Evolutionary conservation across 2,113 vertebrate species (phyloP), one percentile per base, ranked within the genome.

Genomic region (Gorsachius goisagi): DNA sequence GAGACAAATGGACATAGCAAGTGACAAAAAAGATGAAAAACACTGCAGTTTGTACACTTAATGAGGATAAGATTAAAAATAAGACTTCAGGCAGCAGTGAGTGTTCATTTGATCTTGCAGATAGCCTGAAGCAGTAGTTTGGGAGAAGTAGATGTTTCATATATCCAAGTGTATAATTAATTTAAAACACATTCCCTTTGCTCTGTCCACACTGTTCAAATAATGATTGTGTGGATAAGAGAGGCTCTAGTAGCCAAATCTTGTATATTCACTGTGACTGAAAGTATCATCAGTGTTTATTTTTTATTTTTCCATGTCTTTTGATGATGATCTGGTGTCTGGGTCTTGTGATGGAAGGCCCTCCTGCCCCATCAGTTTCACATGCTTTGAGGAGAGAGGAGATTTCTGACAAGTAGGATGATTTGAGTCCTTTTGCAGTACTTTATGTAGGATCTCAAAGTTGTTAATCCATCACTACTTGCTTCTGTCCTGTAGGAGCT

Each of bases 121-220:
- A 74, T 15, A 71, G 52, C 52, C 60, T 84, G 56, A 74, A 85
- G 44, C 32, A 18, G 12, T 52, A 85, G 44, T 88, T 62, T 49
- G 12, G 23, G 33, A 53, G 53, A 64, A 53, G 53, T 20, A 76
- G 12, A 20, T 81, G 15, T 62, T 94, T 28, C 4, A 1, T 80
- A 3, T 60, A 15, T 60, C 6, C 64, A 53, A 53, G 15, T 85
- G 32, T 41, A 2, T 47, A 50, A 41, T 78, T 82, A 0, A 0
- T 74, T 87, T 85, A 33, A 88, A 93, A 88, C 15, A 12, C 14
- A 4, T 28, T 77, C 21, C 15, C 17, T 75, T 81, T 80, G 11
- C 24, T 78, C 23, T 83, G 22, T 78, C 52, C 33, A 39, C 15
- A 17, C 44, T 74, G 24, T 75, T 91, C 23, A 85, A 6, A 60